Evolutionary conservation across 1,140 invertebrate species (phyloP), one percentile per base, ranked within the genome.

Genomic region (Lepeophtheirus salmonis): DNA sequence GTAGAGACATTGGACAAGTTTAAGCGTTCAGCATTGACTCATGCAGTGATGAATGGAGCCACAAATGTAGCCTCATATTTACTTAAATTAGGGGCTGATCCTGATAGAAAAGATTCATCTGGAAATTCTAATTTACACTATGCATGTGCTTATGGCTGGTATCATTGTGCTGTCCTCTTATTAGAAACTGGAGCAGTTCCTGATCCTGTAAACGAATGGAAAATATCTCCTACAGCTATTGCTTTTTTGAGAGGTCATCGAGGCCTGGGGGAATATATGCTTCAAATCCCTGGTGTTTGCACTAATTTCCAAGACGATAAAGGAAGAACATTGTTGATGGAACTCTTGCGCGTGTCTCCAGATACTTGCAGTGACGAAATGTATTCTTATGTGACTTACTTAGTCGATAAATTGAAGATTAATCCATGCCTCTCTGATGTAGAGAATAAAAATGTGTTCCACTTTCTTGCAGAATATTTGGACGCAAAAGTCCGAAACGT

Each of bases 91-190:
- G 76, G 77, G 17, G 70, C 73, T 3, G 71, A 76, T 65, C 67
- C 75, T 3, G 68, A 72, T 55, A 64, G 65, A 12, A 66, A 64
- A 2, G 77, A 78, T 62, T 70, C 69, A 17, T 76, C 74, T 24
- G 74, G 74, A 4, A 78, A 78, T 62, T 69, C 73, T 10, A 63
- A 73, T 2, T 66, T 76, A 2, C 77, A 78, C 65, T 78, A 78
- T 66, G 76, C 76, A 1, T 69, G 70, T 62, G 77, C 76, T 0
- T 78, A 78, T 69, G 77, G 77, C 6, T 78, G 76, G 75, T 71
- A 74, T 61, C 75, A 73, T 65, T 72, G 70, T 59, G 64, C 75
- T 13, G 70, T 75, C 56, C 63, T 77, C 14, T 66, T 78, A 17
- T 64, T 76, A 10, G 72, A 77, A 63, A 71, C 72, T 53, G 74